Base-by-base conservation (phyloP, 2,888 invertebrate genomes). In the Euproctis similis region DNA sequence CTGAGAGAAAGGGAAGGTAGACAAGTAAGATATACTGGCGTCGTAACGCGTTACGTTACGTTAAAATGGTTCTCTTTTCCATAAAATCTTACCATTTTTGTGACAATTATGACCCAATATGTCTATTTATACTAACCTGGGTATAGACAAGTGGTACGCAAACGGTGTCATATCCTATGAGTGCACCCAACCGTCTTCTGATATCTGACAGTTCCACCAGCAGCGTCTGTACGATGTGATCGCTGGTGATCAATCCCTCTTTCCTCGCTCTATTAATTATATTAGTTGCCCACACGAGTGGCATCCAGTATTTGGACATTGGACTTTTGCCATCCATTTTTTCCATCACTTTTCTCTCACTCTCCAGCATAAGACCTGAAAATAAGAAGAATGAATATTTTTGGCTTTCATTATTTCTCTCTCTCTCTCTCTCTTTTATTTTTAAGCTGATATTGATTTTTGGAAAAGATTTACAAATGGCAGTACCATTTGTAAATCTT, bases 241-340 rank as follows among this genome's bases (percentile, higher is more conserved):
- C 97, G 49, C 93, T 94, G 25, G 90, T 88, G 46, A 95, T 95
- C 31, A 94, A 81, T 1, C 91, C 90, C 54, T 96, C 95, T 59
- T 93, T 93, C 35, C 95, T 84, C 3, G 95, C 95, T 32, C 95
- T 86, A 72, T 95, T 94, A 46, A 96, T 94, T 40, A 96, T 93
- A 66, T 95, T 95, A 3, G 95, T 94, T 21, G 95, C 95, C 96
- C 96, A 96, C 8, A 95, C 94, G 28, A 95, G 77, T 0, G 96
- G 96, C 92, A 96, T 93, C 95, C 95, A 96, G 66, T 95, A 96
- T 55, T 85, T 81, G 8, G 94, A 93, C 92, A 95, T 95, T 2
- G 93, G 92, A 50, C 94, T 94, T 67, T 95, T 94, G 8, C 90
- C 90, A 64, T 95, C 93, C 90, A 96, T 90, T 61, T 93, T 89